Conservation (phyloP, 2,888 invertebrate genomes). For the Pyrgus malvae region DNA sequence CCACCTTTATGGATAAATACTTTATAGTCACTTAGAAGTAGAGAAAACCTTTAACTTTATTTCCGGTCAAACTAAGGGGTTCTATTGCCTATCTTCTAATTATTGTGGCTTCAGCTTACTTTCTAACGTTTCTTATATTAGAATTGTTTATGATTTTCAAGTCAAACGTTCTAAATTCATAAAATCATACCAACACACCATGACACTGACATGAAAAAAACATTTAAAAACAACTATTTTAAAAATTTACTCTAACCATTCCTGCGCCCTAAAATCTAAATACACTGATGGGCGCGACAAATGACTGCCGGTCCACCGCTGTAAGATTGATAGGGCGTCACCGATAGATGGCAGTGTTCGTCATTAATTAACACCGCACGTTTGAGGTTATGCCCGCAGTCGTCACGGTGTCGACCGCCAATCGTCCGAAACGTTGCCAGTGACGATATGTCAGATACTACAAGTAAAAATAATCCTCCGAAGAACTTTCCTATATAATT, state of each 20-base stretch:
- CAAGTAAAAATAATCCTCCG: slow-evolving; percentile 14
- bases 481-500: background rate
- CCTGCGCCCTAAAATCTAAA: slow-evolving; percentile 19
- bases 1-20: too few relatives aligned
- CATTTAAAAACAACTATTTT: too few relatives aligned
- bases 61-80: too few relatives aligned
- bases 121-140: too few relatives aligned
- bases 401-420: slow-evolving; percentile 54
- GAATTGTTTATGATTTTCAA: too few relatives aligned
- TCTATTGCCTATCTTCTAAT: too few relatives aligned
- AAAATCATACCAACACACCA: too few relatives aligned
- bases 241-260: slow-evolving; percentile 4
- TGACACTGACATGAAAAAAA: too few relatives aligned
- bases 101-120: too few relatives aligned
- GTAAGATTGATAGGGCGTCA: slow-evolving; percentile 69
- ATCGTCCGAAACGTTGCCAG: slow-evolving; percentile 51
- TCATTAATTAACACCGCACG: slow-evolving; percentile 66
- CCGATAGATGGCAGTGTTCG: slow-evolving; percentile 66
- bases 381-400: slow-evolving; percentile 47
- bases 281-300: slow-evolving; percentile 46
- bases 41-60: too few relatives aligned
- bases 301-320: slow-evolving; percentile 54
- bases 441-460: slow-evolving; percentile 27
- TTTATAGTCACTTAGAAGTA: too few relatives aligned
- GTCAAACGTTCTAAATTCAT: too few relatives aligned